phyloP scores from a whole-genome alignment of 2,888 invertebrate species.

The Tenthredo scrophulariae region DNA sequence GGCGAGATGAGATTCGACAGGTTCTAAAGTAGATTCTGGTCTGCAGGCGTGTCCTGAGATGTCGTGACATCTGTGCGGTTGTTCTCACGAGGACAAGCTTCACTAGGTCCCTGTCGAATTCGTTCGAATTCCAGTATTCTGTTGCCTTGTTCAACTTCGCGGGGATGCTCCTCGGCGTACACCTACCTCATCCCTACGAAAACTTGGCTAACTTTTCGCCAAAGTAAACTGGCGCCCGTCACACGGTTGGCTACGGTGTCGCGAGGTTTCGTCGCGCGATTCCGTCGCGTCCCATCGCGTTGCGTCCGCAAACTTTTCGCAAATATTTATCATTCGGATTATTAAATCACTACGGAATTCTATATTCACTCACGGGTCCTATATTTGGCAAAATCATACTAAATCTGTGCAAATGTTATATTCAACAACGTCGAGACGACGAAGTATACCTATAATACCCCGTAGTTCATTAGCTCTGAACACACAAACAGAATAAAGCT shows the following conservation, averaged over 20 bases:
- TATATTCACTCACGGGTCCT: neutral
- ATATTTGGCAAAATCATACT: neutral
- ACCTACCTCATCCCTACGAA: neutral
- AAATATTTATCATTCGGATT: constrained; percentile 48
- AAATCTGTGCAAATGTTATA: neutral
- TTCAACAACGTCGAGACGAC: neutral
- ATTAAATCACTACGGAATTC: constrained; percentile 10
- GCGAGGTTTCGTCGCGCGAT: neutral
- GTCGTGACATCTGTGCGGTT: constrained; percentile 40
- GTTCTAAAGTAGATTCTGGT: constrained; percentile 27
- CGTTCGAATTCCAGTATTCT: neutral
- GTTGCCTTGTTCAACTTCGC: constrained; percentile 15
- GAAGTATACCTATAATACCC: neutral
- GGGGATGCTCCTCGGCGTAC: neutral
- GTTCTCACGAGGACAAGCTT: neutral
- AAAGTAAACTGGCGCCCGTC: constrained; percentile 42
- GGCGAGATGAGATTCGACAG: constrained; percentile 8
- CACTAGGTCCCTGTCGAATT: constrained; percentile 14
- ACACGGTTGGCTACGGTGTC: constrained; percentile 14
- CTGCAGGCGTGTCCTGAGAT: constrained; percentile 26
- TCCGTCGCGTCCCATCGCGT: neutral
- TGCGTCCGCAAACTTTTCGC: constrained; percentile 20
- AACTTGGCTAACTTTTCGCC: constrained; percentile 43
- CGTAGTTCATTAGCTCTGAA: neutral
- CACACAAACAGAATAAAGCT: neutral